Evolutionary conservation across 2,888 invertebrate species (phyloP).

Genomic region (Cotesia congregata): DNA sequence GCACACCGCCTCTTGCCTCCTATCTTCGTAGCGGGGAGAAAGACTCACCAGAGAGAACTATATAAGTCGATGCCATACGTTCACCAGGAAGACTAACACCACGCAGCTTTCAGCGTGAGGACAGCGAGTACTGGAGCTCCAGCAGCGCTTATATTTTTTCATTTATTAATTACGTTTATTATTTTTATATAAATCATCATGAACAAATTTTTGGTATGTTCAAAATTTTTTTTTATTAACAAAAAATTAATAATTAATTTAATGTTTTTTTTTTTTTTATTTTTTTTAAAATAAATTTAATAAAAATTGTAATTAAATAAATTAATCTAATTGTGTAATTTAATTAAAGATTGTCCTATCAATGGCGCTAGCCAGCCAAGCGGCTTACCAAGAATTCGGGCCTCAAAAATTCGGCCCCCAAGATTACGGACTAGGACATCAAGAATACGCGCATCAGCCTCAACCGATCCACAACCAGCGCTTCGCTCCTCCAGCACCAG

Average conservation of each 20-base stretch:
- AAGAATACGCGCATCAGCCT: conserved; percentile 25
- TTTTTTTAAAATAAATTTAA: too few species aligned
- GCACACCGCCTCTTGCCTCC: conserved; percentile 26
- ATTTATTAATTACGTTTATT: not conserved
- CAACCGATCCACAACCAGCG: conserved; percentile 34
- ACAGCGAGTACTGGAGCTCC: conserved; percentile 59
- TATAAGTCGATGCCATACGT: conserved; percentile 67
- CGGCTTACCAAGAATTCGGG: conserved; percentile 38
- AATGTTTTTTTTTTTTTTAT: too few species aligned
- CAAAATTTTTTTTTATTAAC: too few species aligned
- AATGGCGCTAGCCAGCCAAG: conserved; percentile 39
- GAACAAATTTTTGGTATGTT: conserved; percentile 64
- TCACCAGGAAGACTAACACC: conserved; percentile 66
- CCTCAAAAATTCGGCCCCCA: not conserved
- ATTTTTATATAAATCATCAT: conserved; percentile 53
- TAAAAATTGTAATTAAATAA: not conserved
- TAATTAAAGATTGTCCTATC: conserved; percentile 10
- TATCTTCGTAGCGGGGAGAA: conserved; percentile 54
- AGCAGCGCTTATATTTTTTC: conserved; percentile 56
- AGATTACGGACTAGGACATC: too few species aligned
- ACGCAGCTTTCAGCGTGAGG: conserved; percentile 50
- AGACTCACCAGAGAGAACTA: conserved; percentile 50
- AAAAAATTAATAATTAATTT: too few species aligned
- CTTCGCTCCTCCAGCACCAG: conserved; percentile 64
- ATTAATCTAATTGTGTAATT: not conserved